Base-by-base conservation (phyloP, 2,888 invertebrate species). In the Eubasilissa splendida region DNA sequence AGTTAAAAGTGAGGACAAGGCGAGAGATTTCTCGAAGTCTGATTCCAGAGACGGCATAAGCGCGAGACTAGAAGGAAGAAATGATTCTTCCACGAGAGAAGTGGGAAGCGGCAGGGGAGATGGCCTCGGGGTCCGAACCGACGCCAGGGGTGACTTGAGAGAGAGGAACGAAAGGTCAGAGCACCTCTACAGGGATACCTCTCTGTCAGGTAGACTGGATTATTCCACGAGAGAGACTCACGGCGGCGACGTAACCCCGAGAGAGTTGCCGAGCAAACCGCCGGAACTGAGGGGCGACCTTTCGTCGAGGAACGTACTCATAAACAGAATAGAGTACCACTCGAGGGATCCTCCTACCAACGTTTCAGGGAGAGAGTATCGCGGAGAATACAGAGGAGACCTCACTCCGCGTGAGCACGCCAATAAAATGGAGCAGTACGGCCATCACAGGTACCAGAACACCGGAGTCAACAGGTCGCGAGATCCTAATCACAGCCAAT, bases 391-490 rank as follows among this genome's bases (percentile, higher is more conserved):
- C 71, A 78, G 82, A 22, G 81, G 81, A 9, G 81, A 79, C 74
- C 54, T 76, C 53, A 78, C 80, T 8, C 80, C 80, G 22, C 53
- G 79, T 56, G 79, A 81, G 42, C 80, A 77, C 70, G 78, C 79
- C 50, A 70, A 33, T 52, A 82, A 80, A 68, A 79, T 76, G 65
- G 82, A 83, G 33, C 83, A 81, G 56, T 83, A 82, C 66, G 90
- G 89, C 86, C 81, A 83, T 60, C 84, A 83, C 71, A 89, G 90
- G 85, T 90, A 91, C 88, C 91, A 90, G 87, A 90, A 90, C 87
- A 90, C 82, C n/a, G 74, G 71, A 31, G 60, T 75, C 56, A 80
- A 79, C 71, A 65, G 76, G 22, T 59, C 60, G 5, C 42, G 76
- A 22, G 77, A 87, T 12, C 83, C 87, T 53, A 87, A 87, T 81